Percentiles rank a stretch among this genome's conserved stretches.
These are phyloP conservation scores for Anastrepha ludens DNA, from an alignment of 1,140 invertebrate genomes.

Conservation along the genomic window DNA sequence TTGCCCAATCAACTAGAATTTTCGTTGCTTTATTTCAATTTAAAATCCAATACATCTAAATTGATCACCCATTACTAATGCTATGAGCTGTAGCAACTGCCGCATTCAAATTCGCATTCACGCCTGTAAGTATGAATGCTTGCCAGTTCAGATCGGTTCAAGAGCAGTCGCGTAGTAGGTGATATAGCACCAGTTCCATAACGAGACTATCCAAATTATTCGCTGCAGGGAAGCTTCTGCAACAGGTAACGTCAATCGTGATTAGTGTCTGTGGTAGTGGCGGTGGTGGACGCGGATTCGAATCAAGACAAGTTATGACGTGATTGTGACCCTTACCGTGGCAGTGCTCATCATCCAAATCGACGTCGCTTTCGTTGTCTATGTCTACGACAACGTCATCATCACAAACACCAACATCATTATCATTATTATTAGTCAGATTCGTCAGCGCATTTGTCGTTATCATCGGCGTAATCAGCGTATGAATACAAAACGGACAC, in stretches of 20 bases:
- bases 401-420: conserved; percentile 6
- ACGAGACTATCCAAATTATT: neutral
- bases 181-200: neutral
- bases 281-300: neutral
- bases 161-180: no score
- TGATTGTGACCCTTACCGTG: conserved; percentile 13
- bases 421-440: neutral
- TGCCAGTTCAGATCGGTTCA: no score
- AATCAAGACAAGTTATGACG: conserved; percentile 40
- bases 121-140: no score
- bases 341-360: neutral
- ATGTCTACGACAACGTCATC: conserved; percentile 2
- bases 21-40: no score
- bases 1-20: no score
- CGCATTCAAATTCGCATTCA: no score
- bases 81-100: no score
- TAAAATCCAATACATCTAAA: no score
- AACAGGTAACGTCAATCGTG: neutral
- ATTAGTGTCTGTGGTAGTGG: neutral
- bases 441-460: neutral
- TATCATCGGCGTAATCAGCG: conserved; percentile 21
- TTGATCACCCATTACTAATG: no score
- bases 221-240: neutral
- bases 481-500: conserved; percentile 12
- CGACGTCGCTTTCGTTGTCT: neutral